Conservation (phyloP, 35 echinoderm and acorn worm genomes). For the Acanthaster planci region DNA sequence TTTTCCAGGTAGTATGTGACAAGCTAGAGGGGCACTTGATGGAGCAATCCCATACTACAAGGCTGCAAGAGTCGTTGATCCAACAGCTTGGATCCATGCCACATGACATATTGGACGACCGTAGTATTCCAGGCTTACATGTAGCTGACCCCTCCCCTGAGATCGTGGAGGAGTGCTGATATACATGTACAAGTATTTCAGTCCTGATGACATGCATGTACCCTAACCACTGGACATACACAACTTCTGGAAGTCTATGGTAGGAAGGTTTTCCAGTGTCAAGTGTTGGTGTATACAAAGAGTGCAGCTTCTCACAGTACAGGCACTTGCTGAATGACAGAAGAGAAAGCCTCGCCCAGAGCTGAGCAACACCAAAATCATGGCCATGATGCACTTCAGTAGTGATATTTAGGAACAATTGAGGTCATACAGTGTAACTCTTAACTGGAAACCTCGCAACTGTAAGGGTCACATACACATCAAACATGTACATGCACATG, state of each 20-base stretch:
- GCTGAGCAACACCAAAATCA: conserved; percentile 53
- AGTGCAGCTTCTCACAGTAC: conserved; percentile 65
- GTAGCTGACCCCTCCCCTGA: conserved; percentile 18
- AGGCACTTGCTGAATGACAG: conserved; percentile 64
- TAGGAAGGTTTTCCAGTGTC: conserved; percentile 42
- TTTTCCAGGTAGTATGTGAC: conserved; percentile 38
- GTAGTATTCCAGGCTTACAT: conserved; percentile 29
- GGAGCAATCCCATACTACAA: conserved; percentile 53
- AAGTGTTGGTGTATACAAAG: conserved; percentile 48
- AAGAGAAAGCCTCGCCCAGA: conserved; percentile 45
- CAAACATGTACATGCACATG: no score
- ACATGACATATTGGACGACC: conserved; percentile 22
- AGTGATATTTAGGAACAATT: conserved; percentile 52
- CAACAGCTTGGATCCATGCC: conserved; percentile 47
- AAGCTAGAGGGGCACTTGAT: conserved; percentile 42
- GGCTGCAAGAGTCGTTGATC: conserved; percentile 63
- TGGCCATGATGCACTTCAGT: conserved; percentile 70
- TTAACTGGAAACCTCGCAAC: no score
- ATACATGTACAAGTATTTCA: conserved; percentile 39
- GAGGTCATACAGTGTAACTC: no score
- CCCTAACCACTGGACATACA: conserved; percentile 45
- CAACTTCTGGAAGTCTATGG: conserved; percentile 43
- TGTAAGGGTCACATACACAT: no score
- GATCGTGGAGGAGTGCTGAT: conserved; percentile 51
- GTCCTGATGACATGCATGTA: conserved; percentile 37